These are phyloP conservation scores for Lapara coniferarum DNA, from an alignment of 2,888 invertebrate species.

Conservation along the genomic window DNA sequence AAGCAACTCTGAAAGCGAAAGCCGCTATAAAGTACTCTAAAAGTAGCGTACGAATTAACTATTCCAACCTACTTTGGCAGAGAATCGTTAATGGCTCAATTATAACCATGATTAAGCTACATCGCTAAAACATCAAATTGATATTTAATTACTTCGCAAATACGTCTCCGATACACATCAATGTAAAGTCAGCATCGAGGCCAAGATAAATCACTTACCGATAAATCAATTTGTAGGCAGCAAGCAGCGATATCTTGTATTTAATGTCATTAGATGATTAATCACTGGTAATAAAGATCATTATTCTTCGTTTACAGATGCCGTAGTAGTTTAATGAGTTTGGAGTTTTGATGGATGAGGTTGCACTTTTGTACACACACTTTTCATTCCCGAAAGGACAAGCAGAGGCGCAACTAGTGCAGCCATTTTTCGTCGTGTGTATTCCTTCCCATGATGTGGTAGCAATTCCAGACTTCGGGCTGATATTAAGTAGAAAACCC, in stretches of 20 bases:
- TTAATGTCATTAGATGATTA: conserved; percentile 39
- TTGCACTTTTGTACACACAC: too few relatives aligned
- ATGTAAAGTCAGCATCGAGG: neutral
- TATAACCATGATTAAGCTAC: neutral
- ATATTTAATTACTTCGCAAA: conserved; percentile 19
- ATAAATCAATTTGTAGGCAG: conserved; percentile 17
- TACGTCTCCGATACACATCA: conserved; percentile 9
- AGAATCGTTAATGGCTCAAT: neutral
- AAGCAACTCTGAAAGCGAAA: too few relatives aligned
- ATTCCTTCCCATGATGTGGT: too few relatives aligned
- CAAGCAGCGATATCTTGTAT: conserved; percentile 20
- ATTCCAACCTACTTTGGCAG: too few relatives aligned
- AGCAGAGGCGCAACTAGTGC: too few relatives aligned
- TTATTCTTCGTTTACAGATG: conserved; percentile 32
- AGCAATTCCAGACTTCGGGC: too few relatives aligned
- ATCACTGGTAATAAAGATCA: conserved; percentile 40
- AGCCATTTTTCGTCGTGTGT: too few relatives aligned
- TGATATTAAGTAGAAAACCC: too few relatives aligned
- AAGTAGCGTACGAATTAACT: too few relatives aligned
- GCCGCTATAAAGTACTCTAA: too few relatives aligned
- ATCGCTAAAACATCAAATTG: conserved; percentile 17
- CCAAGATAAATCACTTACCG: conserved; percentile 21
- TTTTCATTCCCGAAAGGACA: too few relatives aligned
- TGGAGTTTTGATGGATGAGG: neutral
- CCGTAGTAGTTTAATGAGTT: conserved; percentile 1